phyloP scores from a whole-genome alignment of 2,888 invertebrate species.

The Tanytarsus gracilentus region DNA sequence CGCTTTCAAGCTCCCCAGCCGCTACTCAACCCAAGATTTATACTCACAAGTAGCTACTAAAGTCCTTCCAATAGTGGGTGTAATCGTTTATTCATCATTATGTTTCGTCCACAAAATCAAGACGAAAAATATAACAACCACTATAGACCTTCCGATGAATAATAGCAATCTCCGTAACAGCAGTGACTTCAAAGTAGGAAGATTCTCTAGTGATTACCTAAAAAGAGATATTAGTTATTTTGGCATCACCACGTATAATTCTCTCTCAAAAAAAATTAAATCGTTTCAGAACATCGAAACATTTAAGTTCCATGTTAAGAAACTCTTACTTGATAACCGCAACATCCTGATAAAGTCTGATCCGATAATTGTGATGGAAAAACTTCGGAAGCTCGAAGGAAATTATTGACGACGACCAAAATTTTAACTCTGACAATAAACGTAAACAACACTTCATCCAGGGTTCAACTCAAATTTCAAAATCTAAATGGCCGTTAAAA shows the following conservation, averaged over 20 bases:
- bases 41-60: background rate
- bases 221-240: background rate
- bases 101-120: background rate
- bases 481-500: too few relatives aligned
- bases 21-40: background rate
- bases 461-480: too few relatives aligned
- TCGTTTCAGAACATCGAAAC: too few relatives aligned
- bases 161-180: background rate
- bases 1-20: background rate
- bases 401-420: too few relatives aligned
- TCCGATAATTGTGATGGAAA: too few relatives aligned
- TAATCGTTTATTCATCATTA: background rate
- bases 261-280: too few relatives aligned
- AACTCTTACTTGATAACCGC: too few relatives aligned
- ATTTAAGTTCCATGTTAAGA: too few relatives aligned
- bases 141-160: background rate
- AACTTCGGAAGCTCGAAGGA: too few relatives aligned
- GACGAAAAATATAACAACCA: background rate
- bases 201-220: background rate
- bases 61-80: background rate
- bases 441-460: too few relatives aligned
- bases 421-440: too few relatives aligned
- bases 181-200: background rate
- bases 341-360: too few relatives aligned
- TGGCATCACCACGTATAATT: background rate